Conservation (phyloP, 2,797 vertebrate species). For the Acanthornis magna region DNA sequence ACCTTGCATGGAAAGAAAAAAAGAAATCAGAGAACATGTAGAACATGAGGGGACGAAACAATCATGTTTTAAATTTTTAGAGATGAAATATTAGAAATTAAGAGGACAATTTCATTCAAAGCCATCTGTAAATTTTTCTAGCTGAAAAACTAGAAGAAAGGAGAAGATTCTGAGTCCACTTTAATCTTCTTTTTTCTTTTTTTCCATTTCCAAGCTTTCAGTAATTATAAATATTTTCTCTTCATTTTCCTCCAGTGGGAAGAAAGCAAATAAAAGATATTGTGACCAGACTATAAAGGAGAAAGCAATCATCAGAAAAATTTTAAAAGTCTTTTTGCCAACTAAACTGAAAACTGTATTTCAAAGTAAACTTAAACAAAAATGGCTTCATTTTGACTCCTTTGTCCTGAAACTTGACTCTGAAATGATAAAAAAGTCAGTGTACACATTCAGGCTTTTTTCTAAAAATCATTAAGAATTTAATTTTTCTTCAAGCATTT, state of each 20-base stretch:
- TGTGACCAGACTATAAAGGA: background rate
- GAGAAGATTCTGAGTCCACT: background rate
- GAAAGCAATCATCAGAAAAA: background rate
- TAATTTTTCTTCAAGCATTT: background rate
- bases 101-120: background rate
- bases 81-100: background rate
- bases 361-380: background rate
- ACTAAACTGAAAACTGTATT: background rate
- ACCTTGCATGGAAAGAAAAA: background rate
- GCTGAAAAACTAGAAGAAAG: background rate
- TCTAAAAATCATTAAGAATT: background rate
- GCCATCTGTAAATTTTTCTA: background rate
- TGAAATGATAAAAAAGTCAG: background rate
- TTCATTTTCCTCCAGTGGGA: background rate
- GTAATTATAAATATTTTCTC: background rate
- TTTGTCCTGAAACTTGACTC: background rate
- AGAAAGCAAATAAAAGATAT: background rate
- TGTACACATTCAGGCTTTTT: background rate
- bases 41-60: background rate
- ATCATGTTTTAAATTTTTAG: background rate
- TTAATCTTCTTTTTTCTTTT: background rate
- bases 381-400: background rate
- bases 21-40: fast-evolving
- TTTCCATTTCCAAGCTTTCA: background rate
- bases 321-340: background rate